Percentiles rank a stretch among this genome's conserved stretches.
phyloP scores from a whole-genome alignment of 2,113 vertebrate species.

The Nothoprocta perdicaria region DNA sequence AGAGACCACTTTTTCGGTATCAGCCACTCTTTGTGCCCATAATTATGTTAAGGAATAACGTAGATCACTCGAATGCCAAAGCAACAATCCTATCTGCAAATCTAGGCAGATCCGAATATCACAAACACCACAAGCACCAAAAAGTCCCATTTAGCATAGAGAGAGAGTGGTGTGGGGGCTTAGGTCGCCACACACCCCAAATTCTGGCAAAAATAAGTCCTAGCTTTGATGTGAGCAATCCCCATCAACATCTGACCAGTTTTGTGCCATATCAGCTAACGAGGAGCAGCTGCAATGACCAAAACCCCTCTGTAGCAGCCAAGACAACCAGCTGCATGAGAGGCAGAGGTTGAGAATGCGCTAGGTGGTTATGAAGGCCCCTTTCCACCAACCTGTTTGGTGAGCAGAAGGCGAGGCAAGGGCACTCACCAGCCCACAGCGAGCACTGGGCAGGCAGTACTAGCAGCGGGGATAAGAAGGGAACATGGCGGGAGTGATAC shows the following conservation, averaged over 20 bases:
- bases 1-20: background rate
- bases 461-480: background rate
- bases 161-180: background rate
- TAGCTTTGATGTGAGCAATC: background rate
- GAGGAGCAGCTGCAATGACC: background rate
- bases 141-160: background rate
- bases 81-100: background rate
- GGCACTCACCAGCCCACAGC: background rate
- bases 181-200: background rate
- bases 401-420: background rate
- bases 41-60: background rate
- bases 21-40: background rate
- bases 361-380: background rate
- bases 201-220: background rate
- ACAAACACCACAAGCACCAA: fast-evolving
- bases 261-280: background rate
- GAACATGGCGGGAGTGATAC: background rate
- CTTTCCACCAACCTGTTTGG: background rate
- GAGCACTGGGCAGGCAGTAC: background rate
- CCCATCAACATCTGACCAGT: background rate
- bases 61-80: background rate
- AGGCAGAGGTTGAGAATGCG: background rate
- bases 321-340: background rate
- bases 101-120: background rate
- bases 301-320: background rate